These are phyloP conservation scores for Drosophila lacicola DNA, from an alignment of 2,888 invertebrate species.

Conservation along the genomic window DNA sequence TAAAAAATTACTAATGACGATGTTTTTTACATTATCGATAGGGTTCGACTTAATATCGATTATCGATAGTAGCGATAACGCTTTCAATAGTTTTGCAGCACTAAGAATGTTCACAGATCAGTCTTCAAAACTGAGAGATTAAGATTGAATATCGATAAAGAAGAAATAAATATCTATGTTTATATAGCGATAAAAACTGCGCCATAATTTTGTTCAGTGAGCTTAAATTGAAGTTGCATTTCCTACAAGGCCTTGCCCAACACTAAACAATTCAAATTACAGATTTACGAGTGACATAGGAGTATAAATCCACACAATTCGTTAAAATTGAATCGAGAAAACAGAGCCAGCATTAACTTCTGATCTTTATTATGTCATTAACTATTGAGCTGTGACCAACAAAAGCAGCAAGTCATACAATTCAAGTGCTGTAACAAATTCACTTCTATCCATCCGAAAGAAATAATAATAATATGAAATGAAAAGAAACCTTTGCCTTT, in stretches of 20 bases:
- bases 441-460: slow-evolving; percentile 3
- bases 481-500: slow-evolving; percentile 14
- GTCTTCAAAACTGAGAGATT: no score
- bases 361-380: slow-evolving; percentile 46
- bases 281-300: neutral
- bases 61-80: no score
- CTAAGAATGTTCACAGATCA: no score
- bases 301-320: neutral
- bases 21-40: no score
- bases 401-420: slow-evolving; percentile 43
- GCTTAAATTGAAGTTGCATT: no score
- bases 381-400: slow-evolving; percentile 7
- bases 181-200: no score
- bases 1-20: no score
- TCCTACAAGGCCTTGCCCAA: neutral
- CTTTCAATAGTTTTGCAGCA: no score
- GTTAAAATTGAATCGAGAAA: slow-evolving; percentile 21
- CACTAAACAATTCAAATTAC: neutral
- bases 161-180: no score
- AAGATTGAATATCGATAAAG: no score
- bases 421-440: slow-evolving; percentile 24
- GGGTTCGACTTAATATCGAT: no score
- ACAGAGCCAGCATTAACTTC: slow-evolving; percentile 10
- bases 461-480: slow-evolving; percentile 3
- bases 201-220: no score